phyloP scores from a whole-genome alignment of 2,797 vertebrate species.

The Characodon lateralis region DNA sequence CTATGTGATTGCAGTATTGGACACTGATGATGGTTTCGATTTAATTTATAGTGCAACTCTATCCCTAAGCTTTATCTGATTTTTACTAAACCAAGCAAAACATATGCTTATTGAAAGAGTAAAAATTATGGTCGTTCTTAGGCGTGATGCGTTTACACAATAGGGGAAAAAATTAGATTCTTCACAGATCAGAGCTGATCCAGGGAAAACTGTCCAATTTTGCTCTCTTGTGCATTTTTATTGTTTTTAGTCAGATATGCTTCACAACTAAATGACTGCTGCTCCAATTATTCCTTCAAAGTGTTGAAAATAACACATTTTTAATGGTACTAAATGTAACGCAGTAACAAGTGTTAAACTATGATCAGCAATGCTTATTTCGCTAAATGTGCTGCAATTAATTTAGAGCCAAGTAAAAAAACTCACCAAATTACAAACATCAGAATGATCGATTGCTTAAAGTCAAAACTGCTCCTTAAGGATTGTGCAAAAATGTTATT shows the following conservation, averaged over 20 bases:
- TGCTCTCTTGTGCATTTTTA: too few species aligned
- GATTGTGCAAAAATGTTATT: conserved; percentile 73
- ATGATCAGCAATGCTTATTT: conserved; percentile 36
- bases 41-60: background rate
- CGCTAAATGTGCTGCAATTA: conserved; percentile 33
- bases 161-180: too few species aligned
- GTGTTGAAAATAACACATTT: conserved; percentile 35
- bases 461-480: conserved; percentile 73
- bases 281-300: conserved; percentile 23
- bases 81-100: background rate
- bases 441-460: conserved; percentile 65
- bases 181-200: too few species aligned
- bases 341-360: conserved; percentile 45
- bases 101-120: background rate
- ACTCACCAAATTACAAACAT: conserved; percentile 57
- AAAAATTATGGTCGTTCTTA: too few species aligned
- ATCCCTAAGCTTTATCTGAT: background rate
- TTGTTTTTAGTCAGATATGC: conserved; percentile 1
- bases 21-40: background rate
- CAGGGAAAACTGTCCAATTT: too few species aligned
- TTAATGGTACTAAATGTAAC: conserved; percentile 36
- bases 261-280: conserved; percentile 22
- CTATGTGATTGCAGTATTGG: background rate
- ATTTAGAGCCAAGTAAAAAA: conserved; percentile 43
- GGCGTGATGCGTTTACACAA: too few species aligned